These are phyloP conservation scores for Tenualosa ilisha DNA, from an alignment of 2,797 vertebrate species.

Conservation along the genomic window DNA sequence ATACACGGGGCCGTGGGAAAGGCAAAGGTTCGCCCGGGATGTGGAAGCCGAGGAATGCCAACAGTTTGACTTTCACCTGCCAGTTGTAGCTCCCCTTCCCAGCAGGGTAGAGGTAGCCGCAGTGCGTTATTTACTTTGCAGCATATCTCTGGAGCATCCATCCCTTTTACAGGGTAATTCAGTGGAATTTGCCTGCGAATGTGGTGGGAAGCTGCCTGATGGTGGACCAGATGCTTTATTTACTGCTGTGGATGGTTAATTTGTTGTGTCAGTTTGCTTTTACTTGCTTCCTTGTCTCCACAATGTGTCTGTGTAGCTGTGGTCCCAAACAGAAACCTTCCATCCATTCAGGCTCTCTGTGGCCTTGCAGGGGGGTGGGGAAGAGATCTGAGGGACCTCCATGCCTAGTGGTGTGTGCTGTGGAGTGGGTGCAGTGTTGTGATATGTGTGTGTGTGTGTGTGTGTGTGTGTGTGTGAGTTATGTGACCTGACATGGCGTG, in stretches of 20 bases:
- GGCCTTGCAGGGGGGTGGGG: background rate
- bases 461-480: slow-evolving; percentile 15
- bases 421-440: background rate
- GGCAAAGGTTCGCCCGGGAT: background rate
- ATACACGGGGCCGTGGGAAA: slow-evolving; percentile 43
- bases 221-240: background rate
- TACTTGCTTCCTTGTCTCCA: background rate
- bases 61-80: slow-evolving; percentile 37
- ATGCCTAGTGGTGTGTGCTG: background rate
- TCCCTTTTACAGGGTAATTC: background rate
- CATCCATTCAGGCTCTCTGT: background rate
- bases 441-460: background rate
- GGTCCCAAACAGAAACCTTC: background rate
- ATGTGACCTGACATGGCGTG: slow-evolving; percentile 7
- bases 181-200: background rate
- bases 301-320: background rate
- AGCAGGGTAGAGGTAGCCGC: background rate
- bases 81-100: slow-evolving; percentile 6
- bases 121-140: slow-evolving; percentile 11
- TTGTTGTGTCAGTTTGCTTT: background rate
- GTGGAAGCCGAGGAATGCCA: slow-evolving; percentile 36
- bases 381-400: background rate
- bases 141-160: slow-evolving; percentile 22
- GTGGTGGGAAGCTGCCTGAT: background rate
- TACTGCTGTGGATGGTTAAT: background rate